These are phyloP conservation scores for Hemithea aestivaria DNA, from an alignment of 2,888 invertebrate species.

Conservation along the genomic window DNA sequence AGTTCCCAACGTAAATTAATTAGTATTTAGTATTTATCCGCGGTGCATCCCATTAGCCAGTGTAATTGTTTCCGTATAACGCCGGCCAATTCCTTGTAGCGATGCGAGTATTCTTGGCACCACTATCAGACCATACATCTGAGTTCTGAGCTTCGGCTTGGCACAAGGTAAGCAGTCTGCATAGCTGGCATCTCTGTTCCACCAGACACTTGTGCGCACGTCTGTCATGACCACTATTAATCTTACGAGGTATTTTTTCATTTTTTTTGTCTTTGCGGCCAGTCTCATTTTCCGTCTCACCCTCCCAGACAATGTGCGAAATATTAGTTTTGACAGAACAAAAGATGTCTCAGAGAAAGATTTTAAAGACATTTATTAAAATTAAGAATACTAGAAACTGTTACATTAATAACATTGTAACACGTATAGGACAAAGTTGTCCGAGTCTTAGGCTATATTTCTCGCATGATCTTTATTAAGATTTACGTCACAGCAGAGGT, in stretches of 20 bases:
- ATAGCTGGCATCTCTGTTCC: constrained; percentile 40
- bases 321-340: constrained; percentile 2
- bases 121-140: constrained; percentile 48
- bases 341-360: constrained; percentile 1
- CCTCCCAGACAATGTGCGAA: not conserved
- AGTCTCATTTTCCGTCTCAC: constrained; percentile 2
- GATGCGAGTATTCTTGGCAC: constrained; percentile 40
- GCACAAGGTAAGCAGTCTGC: constrained; percentile 40
- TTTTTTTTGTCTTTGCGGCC: constrained; percentile 1
- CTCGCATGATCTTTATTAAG: no score
- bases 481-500: no score
- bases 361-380: not conserved
- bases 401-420: no score
- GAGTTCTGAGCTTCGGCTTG: constrained; percentile 46
- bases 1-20: constrained; percentile 3
- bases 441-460: no score
- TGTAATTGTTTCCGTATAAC: constrained; percentile 29
- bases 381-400: no score
- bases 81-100: constrained; percentile 18
- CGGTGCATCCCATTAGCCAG: constrained; percentile 19
- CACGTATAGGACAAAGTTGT: no score
- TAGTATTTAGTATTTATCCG: constrained; percentile 17
- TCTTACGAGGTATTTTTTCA: constrained; percentile 35
- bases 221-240: constrained; percentile 68
- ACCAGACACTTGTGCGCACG: constrained; percentile 47